These are phyloP conservation scores for Drosophila borealis DNA, from an alignment of 2,888 invertebrate genomes.

Conservation along the genomic window DNA sequence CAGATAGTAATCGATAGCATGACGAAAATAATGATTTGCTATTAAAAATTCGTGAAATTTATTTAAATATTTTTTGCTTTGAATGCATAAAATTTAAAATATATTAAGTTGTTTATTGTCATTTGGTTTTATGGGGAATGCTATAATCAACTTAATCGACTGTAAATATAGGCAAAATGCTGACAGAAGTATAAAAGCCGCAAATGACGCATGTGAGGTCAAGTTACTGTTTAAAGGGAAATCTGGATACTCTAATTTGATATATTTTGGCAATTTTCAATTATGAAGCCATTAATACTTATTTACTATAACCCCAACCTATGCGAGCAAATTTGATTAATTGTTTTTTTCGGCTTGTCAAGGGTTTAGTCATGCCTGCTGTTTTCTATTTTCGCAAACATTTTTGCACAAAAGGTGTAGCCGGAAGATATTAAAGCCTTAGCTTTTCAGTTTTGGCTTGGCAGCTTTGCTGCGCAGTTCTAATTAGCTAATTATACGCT, in stretches of 20 bases:
- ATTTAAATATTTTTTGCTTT: too few species aligned
- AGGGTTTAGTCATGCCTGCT: slow-evolving; percentile 61
- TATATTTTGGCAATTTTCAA: slow-evolving; percentile 61
- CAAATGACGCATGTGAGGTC: slow-evolving; percentile 2
- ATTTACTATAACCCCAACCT: slow-evolving; percentile 66
- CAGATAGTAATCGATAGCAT: too few species aligned
- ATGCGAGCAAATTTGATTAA: slow-evolving; percentile 66
- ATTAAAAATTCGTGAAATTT: too few species aligned
- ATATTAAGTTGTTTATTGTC: too few species aligned
- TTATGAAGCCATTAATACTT: slow-evolving; percentile 81
- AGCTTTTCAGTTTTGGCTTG: slow-evolving; percentile 51
- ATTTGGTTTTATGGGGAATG: too few species aligned
- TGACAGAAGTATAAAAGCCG: too few species aligned
- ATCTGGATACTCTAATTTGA: slow-evolving; percentile 20
- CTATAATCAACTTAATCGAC: too few species aligned
- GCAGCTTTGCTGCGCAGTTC: slow-evolving; percentile 71
- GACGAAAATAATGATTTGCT: too few species aligned
- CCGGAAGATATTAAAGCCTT: slow-evolving; percentile 73
- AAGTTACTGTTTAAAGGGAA: slow-evolving; percentile 1
- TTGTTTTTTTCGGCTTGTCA: slow-evolving; percentile 70
- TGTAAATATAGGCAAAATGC: too few species aligned
- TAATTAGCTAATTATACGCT: slow-evolving; percentile 82
- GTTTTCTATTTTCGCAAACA: slow-evolving; percentile 78
- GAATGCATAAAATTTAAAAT: too few species aligned
- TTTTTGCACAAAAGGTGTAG: slow-evolving; percentile 81